These are phyloP conservation scores for Hydrolagus affinis DNA, from an alignment of 2,113 vertebrate species.

Conservation along the genomic window DNA sequence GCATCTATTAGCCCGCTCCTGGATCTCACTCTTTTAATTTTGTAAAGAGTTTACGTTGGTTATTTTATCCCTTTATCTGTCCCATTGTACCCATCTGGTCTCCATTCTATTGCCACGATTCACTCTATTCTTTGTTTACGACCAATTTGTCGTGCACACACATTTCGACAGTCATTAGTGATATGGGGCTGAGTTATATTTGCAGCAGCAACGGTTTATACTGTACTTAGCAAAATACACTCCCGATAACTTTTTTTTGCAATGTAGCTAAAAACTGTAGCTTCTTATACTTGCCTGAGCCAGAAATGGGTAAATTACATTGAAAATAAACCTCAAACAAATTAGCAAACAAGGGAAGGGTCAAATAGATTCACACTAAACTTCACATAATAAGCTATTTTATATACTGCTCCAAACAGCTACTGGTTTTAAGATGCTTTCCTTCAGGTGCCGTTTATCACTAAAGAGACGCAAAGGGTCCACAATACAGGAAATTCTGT, in stretches of 20 bases:
- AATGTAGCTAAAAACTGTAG: neutral
- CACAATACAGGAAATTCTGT: conserved; percentile 9
- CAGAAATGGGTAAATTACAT: neutral
- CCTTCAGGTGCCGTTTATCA: conserved; percentile 6
- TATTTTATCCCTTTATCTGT: neutral
- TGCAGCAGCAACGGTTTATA: neutral
- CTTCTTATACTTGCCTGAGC: neutral
- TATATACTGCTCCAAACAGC: neutral
- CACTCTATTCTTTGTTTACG: neutral
- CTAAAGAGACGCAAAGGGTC: conserved; percentile 12
- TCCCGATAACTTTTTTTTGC: neutral
- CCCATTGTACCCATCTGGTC: no score
- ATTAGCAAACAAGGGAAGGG: neutral
- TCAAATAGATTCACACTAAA: neutral
- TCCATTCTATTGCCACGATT: neutral
- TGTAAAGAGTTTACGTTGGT: neutral
- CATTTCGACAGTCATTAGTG: neutral
- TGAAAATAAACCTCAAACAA: neutral
- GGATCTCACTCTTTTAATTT: neutral
- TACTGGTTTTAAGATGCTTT: neutral
- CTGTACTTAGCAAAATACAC: neutral
- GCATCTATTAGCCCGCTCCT: neutral
- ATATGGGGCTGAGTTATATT: neutral
- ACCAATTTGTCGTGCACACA: neutral
- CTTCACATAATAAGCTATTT: neutral